Base-by-base conservation (phyloP, 2,797 vertebrate species). In the Champsocephalus gunnari region DNA sequence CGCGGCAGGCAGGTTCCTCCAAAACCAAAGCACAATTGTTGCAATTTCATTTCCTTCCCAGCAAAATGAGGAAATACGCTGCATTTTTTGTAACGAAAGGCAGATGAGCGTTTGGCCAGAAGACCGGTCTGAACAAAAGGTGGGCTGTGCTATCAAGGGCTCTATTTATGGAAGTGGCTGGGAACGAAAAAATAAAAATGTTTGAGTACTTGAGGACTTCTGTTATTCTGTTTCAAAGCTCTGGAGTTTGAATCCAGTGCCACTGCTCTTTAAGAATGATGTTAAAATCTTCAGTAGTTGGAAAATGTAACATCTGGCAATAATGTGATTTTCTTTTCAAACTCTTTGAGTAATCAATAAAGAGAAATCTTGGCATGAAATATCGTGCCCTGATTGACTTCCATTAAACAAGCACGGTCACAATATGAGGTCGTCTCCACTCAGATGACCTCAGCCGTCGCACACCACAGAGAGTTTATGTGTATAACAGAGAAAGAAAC, bases 401-500 rank as follows among this genome's bases (percentile, higher is more conserved):
- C 65, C 57, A 83, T 79, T 75, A 77, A 87, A 82, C 84, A 77
- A 83, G 81, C 76, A 51, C 3, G 70, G 70, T 64, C 74, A 59
- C 78, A 71, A 50, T 79, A 59, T 50, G 75, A 88, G 85, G 80
- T 66, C 38, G 67, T 72, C 88, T 92, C 83, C 86, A 84, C 87
- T 90, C 68, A 72, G 70, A 88, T 92, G 91, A 93, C 88, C 90
- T 93, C 92, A 92, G 83, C 65, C 51, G 48, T 79, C 91, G 85
- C 83, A 84, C 87, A 81, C 83, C 83, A 71, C 87, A 67, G 75
- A 86, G 34, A 85, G 73, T 65, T 48, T 90, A 93, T 92, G 85
- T 79, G 64, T 88, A 90, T 82, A 94, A 90, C 93, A 93, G 93
- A 93, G 84, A 76, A 79, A 75, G 75, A 80, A 85, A 90, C 89